Evolutionary conservation across 2,797 vertebrate genomes (phyloP).

Genomic region (Sebastolobus altivelis): DNA sequence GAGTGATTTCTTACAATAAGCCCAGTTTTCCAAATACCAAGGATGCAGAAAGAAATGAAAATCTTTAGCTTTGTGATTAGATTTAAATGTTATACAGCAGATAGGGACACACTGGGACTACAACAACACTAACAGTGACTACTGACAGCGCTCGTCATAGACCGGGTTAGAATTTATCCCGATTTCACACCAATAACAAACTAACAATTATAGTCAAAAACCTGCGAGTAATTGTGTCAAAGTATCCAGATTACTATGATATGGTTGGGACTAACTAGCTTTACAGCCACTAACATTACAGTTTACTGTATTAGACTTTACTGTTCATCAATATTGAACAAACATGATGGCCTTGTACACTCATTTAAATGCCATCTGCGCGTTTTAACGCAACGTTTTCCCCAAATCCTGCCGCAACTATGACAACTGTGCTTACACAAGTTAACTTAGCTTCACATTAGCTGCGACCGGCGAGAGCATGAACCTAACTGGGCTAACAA

Average conservation of each 20-base stretch:
- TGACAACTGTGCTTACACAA: no score
- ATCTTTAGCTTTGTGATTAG: background rate
- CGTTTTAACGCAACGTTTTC: background rate
- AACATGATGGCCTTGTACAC: no score
- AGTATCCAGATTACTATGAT: background rate
- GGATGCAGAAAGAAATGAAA: rapidly evolving
- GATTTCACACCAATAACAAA: background rate
- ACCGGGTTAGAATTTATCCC: no score
- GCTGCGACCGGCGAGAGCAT: background rate
- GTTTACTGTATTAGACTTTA: background rate
- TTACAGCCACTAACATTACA: background rate
- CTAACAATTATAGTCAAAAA: rapidly evolving
- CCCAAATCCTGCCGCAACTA: no score
- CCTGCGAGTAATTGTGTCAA: background rate
- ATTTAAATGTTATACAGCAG: background rate
- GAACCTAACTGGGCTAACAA: rapidly evolving
- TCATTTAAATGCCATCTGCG: rapidly evolving
- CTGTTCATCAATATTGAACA: rapidly evolving
- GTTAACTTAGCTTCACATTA: background rate
- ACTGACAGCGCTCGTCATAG: no score
- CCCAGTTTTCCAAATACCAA: background rate
- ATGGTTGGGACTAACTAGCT: no score
- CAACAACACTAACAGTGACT: background rate
- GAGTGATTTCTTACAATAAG: no score
- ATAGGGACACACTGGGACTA: background rate